A percentile compares a stretch with the other conserved stretches of the same genome.
Conservation (phyloP, 2,113 vertebrate genomes). For the Sander lucioperca region DNA sequence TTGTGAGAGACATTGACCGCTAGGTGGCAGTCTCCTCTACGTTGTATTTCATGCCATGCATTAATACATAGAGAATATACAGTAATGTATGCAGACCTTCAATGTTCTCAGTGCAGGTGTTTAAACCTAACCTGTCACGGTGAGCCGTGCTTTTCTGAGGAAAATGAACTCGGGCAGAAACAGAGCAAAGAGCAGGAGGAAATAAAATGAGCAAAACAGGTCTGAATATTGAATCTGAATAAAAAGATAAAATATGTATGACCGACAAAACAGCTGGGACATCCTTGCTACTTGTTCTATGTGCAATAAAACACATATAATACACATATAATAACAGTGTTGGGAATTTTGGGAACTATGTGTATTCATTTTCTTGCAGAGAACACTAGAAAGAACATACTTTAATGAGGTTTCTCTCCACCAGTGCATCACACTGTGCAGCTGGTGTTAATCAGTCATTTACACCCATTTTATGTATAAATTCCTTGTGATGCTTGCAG, state of each 20-base stretch:
- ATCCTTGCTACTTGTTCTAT: background rate
- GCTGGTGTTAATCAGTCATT: background rate
- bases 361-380: background rate
- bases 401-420: background rate
- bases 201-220: constrained; percentile 2
- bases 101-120: background rate
- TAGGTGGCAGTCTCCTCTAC: constrained; percentile 17
- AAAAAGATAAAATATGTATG: constrained; percentile 36
- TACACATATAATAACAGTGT: background rate
- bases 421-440: background rate
- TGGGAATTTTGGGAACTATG: background rate
- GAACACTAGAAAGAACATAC: background rate
- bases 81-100: too few relatives aligned
- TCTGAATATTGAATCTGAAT: constrained; percentile 35
- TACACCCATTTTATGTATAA: constrained; percentile 25
- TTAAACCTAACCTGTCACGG: background rate
- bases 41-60: background rate
- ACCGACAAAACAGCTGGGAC: background rate
- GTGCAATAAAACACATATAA: background rate
- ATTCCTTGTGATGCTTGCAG: constrained; percentile 16
- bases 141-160: background rate
- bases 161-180: background rate
- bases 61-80: too few relatives aligned
- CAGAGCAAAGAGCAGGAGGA: background rate
- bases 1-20: background rate